Evolutionary conservation across 2,888 invertebrate genomes (phyloP).

Genomic region (Cecidostiba fungosa): DNA sequence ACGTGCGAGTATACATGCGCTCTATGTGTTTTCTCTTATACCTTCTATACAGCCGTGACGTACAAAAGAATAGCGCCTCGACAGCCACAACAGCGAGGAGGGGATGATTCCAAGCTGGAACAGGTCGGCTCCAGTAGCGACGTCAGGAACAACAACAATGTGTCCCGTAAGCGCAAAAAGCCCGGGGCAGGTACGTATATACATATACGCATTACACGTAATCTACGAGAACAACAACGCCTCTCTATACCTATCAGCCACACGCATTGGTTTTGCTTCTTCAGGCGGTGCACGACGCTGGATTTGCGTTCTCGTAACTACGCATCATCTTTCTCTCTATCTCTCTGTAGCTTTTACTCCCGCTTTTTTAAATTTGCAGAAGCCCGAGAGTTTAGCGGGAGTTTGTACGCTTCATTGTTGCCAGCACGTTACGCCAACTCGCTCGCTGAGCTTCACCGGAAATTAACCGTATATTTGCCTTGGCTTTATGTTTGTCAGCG

Average conservation of each 20-base stretch:
- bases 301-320: too few relatives aligned
- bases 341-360: too few relatives aligned
- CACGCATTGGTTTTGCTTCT: neutral
- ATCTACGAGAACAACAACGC: neutral
- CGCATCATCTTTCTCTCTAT: neutral
- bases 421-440: neutral
- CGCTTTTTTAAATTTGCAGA: neutral
- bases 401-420: neutral
- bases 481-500: neutral
- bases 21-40: neutral
- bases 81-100: slow-evolving; percentile 70
- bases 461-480: neutral
- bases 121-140: slow-evolving; percentile 59
- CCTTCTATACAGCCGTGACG: slow-evolving; percentile 86
- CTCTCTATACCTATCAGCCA: neutral
- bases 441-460: neutral
- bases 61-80: slow-evolving; percentile 86
- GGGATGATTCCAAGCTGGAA: slow-evolving; percentile 30
- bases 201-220: neutral
- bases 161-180: slow-evolving; percentile 88
- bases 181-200: slow-evolving; percentile 84
- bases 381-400: neutral
- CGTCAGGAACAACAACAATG: slow-evolving; percentile 71
- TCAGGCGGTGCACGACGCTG: too few relatives aligned
- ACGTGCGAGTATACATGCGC: neutral